These are phyloP conservation scores for Anarsia innoxiella DNA, from an alignment of 2,888 invertebrate species.

Conservation along the genomic window DNA sequence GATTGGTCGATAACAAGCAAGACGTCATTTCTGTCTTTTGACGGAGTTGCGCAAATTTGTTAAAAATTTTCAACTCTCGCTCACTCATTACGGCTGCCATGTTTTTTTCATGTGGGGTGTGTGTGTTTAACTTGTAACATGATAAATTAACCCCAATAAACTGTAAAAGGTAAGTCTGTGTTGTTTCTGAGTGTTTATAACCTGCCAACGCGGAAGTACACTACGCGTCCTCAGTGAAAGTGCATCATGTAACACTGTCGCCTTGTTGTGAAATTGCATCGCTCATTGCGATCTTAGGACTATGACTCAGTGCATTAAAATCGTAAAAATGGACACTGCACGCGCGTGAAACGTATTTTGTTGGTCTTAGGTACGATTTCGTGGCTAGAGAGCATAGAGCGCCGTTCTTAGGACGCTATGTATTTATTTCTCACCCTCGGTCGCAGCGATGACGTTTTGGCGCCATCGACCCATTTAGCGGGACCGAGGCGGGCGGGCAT, in stretches of 20 bases:
- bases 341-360: constrained; percentile 30
- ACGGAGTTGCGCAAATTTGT: constrained; percentile 66
- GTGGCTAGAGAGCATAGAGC: too few relatives aligned
- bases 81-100: constrained; percentile 78
- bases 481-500: constrained; percentile 57
- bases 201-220: constrained; percentile 49
- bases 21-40: constrained; percentile 61
- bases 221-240: constrained; percentile 66
- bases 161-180: constrained; percentile 59
- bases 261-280: constrained; percentile 71
- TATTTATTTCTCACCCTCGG: constrained; percentile 35
- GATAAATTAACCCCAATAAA: constrained; percentile 65
- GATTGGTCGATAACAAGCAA: constrained; percentile 57
- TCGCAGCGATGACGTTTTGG: constrained; percentile 59
- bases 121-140: constrained; percentile 65
- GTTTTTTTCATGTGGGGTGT: constrained; percentile 85
- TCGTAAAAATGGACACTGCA: constrained; percentile 29
- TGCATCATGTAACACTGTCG: constrained; percentile 72
- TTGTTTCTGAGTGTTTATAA: constrained; percentile 31
- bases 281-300: constrained; percentile 38
- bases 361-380: constrained; percentile 25
- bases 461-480: constrained; percentile 73
- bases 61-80: constrained; percentile 54
- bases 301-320: constrained; percentile 46
- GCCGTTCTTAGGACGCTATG: constrained; percentile 16